Base-by-base conservation (phyloP, 2,888 invertebrate genomes). In the Ornithoptera alexandrae region DNA sequence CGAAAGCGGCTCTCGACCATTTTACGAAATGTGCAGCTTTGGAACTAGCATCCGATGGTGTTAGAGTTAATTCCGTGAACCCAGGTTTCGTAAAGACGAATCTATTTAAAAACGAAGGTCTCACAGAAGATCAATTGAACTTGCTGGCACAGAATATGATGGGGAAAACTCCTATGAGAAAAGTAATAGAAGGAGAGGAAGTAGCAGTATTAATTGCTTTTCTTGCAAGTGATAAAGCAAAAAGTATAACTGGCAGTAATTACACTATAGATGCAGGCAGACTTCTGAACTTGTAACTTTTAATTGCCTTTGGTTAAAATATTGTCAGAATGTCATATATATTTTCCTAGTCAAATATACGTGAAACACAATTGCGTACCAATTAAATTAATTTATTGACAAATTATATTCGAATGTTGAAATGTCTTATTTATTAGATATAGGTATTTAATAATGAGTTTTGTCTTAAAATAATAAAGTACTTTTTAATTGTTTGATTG, bases 1-100 rank as follows among this genome's bases (percentile, higher is more conserved):
- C 98, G 1, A 99, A 99, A 89, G 94, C 97, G 17, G 98, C 98
- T 0, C 87, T 99, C 7, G 98, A 99, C 89, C 98, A 99, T 80
- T 95, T 99, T 77, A 99, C 99, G 0, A 94, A 96, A 82, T 98
- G 98, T 83, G 93, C 95, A 18, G 98, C 99, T 1, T 89, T 99
- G 63, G 98, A 97, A 78, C 87, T 97, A 69, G 97, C 96, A 42
- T 79, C 94, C 1, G 96, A 96, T 82, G 94, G 95, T 75, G 96
- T 98, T 0, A 93, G 98, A 70, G 97, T 97, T 0, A 98, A 98
- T 85, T 94, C 96, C 53, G 97, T 98, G 0, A 98, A 97, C 86
- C 98, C 98, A n/a, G 98, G 98, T n/a, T 98, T 98, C 1, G 95
- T 97, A 3, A 88, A 96, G 56, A 98, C 98, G 0, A 96, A 97